Base-by-base conservation (phyloP, 2,888 invertebrate genomes). In the Corbicula japonica region DNA sequence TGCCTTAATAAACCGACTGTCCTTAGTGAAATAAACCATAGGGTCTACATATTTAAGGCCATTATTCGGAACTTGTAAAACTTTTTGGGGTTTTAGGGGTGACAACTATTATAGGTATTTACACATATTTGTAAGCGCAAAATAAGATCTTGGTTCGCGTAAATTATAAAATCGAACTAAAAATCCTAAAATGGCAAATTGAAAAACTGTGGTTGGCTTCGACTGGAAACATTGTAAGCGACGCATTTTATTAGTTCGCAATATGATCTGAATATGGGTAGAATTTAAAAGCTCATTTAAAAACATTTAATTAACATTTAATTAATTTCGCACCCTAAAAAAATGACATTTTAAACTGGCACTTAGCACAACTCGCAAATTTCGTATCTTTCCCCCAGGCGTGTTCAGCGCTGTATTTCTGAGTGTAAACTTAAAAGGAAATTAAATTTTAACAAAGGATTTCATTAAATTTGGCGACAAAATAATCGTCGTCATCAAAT, bases 401-500 rank as follows among this genome's bases (percentile, higher is more conserved):
- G 12, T 21, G 1, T 46, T 21, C n/a, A 6, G 10, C 5, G 12
- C 46, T 30, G n/a, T 38, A 61, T 56, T 34, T 23, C 34, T 65
- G 60, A 60, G 66, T 71, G 41, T 60, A 61, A 71, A 32, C 35
- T 71, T 76, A 60, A 65, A 60, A 58, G 66, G 61, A 66, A 72
- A 61, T 72, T 66, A 60, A 68, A 72, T 50, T 58, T 66, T 46
- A 32, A 48, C 65, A 62, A 44, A 54, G 30, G 46, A 68, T 41
- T 60, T 63, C 35, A 52, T 68, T 73, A 73, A 48, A 70, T 56
- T 30, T 75, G 75, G 62, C 75, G 71, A 61, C 71, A 52, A 61
- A 48, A 65, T 46, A 41, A 41, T 54, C 15, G 15, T 21, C 30
- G 54, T 68, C 56, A 32, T 34, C 32, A 28, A 32, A 35, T 68